These are phyloP conservation scores for Tursiops truncatus DNA, from an alignment of 2,113 vertebrate genomes.

Conservation along the genomic window DNA sequence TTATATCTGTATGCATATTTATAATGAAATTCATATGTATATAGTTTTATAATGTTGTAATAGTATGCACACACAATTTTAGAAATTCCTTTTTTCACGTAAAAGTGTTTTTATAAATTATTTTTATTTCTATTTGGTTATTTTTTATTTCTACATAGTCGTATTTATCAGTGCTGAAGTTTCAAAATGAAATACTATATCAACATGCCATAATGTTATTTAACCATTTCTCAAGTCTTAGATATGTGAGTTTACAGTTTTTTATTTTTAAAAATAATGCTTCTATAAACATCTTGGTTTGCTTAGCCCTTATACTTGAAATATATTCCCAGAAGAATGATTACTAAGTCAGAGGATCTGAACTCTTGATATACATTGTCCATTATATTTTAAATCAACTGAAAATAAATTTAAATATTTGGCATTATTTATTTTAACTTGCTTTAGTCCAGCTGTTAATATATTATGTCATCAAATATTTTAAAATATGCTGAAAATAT, in stretches of 20 bases:
- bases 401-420: neutral
- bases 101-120: neutral
- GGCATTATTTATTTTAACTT: conserved; percentile 6
- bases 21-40: neutral
- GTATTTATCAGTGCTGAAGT: neutral
- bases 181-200: neutral
- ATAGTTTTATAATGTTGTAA: neutral
- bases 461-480: neutral
- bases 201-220: neutral
- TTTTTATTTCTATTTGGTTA: neutral
- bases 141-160: neutral
- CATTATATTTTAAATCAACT: conserved; percentile 4
- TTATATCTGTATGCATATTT: neutral
- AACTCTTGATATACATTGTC: neutral
- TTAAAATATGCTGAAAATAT: neutral
- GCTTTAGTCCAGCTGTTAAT: neutral
- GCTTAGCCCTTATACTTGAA: neutral
- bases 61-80: neutral
- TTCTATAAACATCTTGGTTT: neutral
- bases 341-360: neutral
- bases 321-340: neutral
- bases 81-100: neutral
- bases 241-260: neutral
- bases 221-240: neutral
- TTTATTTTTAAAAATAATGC: neutral